Percentiles rank a stretch among this genome's conserved stretches.
These are phyloP conservation scores for Sicus ferrugineus DNA, from an alignment of 2,888 invertebrate species.

Conservation along the genomic window DNA sequence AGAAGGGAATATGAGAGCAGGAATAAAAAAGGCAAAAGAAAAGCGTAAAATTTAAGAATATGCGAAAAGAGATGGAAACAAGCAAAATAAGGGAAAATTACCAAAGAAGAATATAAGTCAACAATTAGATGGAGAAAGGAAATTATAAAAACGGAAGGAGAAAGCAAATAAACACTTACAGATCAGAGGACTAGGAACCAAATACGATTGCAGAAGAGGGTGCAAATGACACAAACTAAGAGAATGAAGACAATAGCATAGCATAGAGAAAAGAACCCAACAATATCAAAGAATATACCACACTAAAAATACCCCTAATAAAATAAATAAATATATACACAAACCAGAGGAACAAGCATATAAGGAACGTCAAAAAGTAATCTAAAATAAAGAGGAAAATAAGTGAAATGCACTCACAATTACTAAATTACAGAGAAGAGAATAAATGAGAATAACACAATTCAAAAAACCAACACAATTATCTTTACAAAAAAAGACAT, in stretches of 20 bases:
- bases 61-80: not conserved
- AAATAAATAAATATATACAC: not conserved
- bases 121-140: not conserved
- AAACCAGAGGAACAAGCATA: not conserved
- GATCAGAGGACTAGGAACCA: not conserved
- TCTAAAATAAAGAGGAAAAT: not conserved
- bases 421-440: too few relatives aligned
- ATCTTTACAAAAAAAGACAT: too few relatives aligned
- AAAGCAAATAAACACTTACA: too few relatives aligned
- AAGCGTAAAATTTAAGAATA: not conserved
- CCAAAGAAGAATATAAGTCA: not conserved
- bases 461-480: too few relatives aligned
- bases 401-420: not conserved
- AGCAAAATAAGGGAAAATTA: not conserved
- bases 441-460: too few relatives aligned
- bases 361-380: not conserved
- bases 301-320: not conserved
- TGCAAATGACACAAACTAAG: slow-evolving; percentile 16
- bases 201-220: not conserved
- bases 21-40: not conserved
- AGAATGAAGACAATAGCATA: slow-evolving; percentile 25
- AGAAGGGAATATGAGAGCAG: not conserved
- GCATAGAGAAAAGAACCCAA: slow-evolving; percentile 16
- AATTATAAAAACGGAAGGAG: too few relatives aligned
- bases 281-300: not conserved